phyloP scores from a whole-genome alignment of 2,888 invertebrate genomes.

The Bombylius discolor region DNA sequence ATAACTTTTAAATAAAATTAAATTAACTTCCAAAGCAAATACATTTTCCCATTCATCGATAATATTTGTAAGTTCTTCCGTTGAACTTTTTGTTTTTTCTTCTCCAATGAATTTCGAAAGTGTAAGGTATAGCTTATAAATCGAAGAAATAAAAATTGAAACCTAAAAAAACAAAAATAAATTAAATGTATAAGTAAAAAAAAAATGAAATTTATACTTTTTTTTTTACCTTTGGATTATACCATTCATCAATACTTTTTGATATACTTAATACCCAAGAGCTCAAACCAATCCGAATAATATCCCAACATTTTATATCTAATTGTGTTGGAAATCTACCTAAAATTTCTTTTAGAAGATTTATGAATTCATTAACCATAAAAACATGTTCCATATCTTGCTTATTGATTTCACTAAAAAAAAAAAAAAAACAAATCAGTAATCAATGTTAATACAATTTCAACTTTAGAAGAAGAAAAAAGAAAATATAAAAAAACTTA shows the following conservation, averaged over 20 bases:
- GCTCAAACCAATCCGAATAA: slow-evolving; percentile 53
- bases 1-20: slow-evolving; percentile 30
- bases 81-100: slow-evolving; percentile 31
- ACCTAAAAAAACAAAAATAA: slow-evolving; percentile 24
- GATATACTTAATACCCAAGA: slow-evolving; percentile 49
- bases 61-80: slow-evolving; percentile 24
- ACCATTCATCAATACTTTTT: slow-evolving; percentile 33
- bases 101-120: slow-evolving; percentile 37
- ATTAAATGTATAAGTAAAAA: slow-evolving; percentile 2
- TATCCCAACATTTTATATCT: slow-evolving; percentile 53
- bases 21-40: slow-evolving; percentile 49
- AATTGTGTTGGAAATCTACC: slow-evolving; percentile 27
- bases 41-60: slow-evolving; percentile 63
- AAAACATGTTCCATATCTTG: slow-evolving; percentile 21
- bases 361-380: slow-evolving; percentile 27
- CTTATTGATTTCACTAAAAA: slow-evolving; percentile 22
- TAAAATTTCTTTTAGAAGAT: slow-evolving; percentile 27
- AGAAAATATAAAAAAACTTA: too few species aligned
- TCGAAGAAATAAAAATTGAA: slow-evolving; percentile 39
- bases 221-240: slow-evolving; percentile 40
- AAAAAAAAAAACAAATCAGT: neutral
- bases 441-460: too few species aligned
- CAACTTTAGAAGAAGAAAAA: too few species aligned
- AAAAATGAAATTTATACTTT: neutral
- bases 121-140: slow-evolving; percentile 41